Evolutionary conservation across 2,888 invertebrate genomes (phyloP), one percentile per base, ranked within the genome.

Genomic region (Sarcophaga variegata): DNA sequence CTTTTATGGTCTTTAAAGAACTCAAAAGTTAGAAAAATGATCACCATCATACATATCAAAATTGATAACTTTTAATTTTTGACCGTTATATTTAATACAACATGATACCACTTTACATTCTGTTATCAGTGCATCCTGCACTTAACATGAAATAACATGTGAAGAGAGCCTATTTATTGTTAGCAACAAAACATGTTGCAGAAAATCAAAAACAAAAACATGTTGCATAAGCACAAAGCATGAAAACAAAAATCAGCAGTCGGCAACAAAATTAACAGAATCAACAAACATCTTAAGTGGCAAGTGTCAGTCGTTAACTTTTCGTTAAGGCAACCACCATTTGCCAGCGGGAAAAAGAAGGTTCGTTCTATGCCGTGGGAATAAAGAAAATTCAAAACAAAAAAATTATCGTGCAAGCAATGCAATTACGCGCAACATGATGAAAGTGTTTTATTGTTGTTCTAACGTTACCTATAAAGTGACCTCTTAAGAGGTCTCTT

Each of bases 241-340:
- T 12, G 17, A 2, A 14, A 54, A 54, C 22, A 22, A 54, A 54
- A 54, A 14, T 10, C 37, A 37, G 10, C 37, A 2, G 17, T 17
- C 54, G 54, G 17, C 45, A 62, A 72, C 62, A 77, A 66, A 8
- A 37, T 20, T 54, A 76, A 76, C 49, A 76, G 64, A 64, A 49
- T 66, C 14, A 66, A 64, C 14, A 66, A 64, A 76, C 27, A 76
- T 54, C 20, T 49, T 49, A 76, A 66, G 66, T 76, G 66, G 64
- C 63, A 75, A 75, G 47, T 66, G 66, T 22, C 66, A 77, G 76
- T 77, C 22, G 66, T 67, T 77, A 37, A 67, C 59, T 67, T 37
- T 67, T 77, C 37, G 37, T 67, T 67, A 77, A 67, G 67, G 66
- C 76, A 67, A 27, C 54, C 8, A 66, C 76, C 54, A 59, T 75